These are phyloP conservation scores for Eumeta japonica DNA, from an alignment of 1,140 invertebrate species.

Conservation along the genomic window DNA sequence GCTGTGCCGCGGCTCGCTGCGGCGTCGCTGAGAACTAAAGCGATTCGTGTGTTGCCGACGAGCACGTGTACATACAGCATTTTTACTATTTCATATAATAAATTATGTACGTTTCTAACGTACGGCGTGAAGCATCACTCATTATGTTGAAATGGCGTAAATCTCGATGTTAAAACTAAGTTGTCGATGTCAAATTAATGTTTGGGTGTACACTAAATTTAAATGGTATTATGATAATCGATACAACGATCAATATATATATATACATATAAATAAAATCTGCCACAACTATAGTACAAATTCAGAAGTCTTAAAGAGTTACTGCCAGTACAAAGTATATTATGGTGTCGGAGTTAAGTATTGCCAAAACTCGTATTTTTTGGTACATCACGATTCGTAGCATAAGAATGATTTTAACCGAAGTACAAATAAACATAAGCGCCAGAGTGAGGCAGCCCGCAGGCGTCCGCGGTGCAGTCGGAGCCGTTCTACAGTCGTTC, in stretches of 20 bases:
- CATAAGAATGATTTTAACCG: constrained; percentile 1
- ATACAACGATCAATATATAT: constrained; percentile 54
- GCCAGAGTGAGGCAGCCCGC: background rate
- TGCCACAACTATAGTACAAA: constrained; percentile 57
- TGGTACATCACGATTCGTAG: constrained; percentile 33
- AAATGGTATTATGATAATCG: constrained; percentile 22
- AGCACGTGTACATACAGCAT: too few species aligned
- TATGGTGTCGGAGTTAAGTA: constrained; percentile 45
- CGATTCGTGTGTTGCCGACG: too few species aligned
- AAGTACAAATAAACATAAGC: background rate
- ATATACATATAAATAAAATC: constrained; percentile 22
- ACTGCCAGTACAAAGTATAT: constrained; percentile 56
- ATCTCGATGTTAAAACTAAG: constrained; percentile 1
- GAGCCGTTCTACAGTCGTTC: background rate
- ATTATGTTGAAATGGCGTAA: background rate
- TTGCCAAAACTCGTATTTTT: constrained; percentile 54
- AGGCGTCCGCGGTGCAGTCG: background rate
- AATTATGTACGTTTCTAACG: too few species aligned
- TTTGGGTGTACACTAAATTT: constrained; percentile 11
- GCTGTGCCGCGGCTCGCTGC: too few species aligned
- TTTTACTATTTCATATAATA: too few species aligned
- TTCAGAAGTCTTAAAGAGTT: constrained; percentile 49
- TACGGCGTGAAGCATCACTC: too few species aligned
- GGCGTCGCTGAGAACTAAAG: too few species aligned
- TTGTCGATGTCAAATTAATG: background rate